These are phyloP conservation scores for Pachyramphus minor DNA, from an alignment of 2,113 vertebrate genomes.

Conservation along the genomic window DNA sequence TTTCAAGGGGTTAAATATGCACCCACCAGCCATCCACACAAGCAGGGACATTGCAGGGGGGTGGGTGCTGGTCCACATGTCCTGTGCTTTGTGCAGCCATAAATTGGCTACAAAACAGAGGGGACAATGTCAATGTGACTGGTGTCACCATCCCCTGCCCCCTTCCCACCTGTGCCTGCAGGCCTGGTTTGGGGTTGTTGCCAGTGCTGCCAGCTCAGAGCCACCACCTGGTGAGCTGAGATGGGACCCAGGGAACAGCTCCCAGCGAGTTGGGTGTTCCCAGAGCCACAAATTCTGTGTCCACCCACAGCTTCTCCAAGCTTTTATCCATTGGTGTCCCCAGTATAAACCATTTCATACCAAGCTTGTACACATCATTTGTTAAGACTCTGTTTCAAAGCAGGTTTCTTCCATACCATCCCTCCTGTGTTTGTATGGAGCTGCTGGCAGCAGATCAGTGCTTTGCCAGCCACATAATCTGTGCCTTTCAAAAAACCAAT, in stretches of 20 bases:
- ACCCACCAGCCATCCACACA: neutral
- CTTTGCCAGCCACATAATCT: neutral
- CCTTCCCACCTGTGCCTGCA: neutral
- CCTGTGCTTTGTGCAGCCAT: neutral
- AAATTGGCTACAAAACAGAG: fast-evolving
- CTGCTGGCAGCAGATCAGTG: neutral
- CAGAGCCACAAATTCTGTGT: neutral
- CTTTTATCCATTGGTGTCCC: neutral
- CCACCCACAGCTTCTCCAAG: neutral
- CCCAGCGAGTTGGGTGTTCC: neutral
- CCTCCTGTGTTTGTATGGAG: neutral
- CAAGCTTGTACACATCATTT: neutral
- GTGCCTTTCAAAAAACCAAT: neutral
- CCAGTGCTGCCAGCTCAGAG: neutral
- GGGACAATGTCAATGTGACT: fast-evolving
- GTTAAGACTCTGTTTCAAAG: neutral
- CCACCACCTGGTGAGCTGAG: neutral
- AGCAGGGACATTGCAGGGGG: neutral
- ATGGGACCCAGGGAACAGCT: neutral
- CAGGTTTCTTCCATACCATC: neutral
- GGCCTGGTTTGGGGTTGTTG: neutral
- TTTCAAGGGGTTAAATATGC: neutral
- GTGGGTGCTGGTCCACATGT: neutral
- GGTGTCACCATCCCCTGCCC: neutral
- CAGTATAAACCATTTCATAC: neutral